These are phyloP conservation scores for Margarornis squamiger DNA, from an alignment of 2,797 vertebrate species.

Conservation along the genomic window DNA sequence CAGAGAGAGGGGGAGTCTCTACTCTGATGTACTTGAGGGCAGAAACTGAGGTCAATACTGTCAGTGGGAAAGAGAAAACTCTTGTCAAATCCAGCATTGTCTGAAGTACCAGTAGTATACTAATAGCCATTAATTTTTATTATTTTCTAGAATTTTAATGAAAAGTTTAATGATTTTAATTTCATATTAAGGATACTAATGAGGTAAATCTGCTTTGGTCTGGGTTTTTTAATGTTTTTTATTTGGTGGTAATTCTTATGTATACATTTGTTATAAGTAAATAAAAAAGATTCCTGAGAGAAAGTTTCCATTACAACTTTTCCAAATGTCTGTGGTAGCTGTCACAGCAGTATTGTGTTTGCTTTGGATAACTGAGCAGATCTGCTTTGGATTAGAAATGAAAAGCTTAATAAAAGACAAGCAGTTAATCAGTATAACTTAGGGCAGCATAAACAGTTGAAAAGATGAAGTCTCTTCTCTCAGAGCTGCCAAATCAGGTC, in stretches of 20 bases:
- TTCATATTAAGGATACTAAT: neutral
- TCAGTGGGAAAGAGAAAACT: neutral
- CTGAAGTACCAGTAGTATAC: neutral
- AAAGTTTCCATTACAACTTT: neutral
- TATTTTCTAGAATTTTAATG: no score
- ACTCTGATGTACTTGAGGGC: rapidly evolving
- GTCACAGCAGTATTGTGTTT: neutral
- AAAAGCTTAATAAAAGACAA: neutral
- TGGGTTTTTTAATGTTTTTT: neutral
- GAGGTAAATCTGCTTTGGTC: neutral
- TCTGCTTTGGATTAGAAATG: neutral
- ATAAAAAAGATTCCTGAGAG: neutral
- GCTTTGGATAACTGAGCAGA: neutral
- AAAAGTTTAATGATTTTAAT: no score
- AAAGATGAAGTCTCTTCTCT: neutral
- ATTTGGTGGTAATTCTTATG: neutral
- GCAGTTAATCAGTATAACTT: neutral
- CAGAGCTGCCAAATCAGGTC: neutral
- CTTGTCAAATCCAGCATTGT: neutral
- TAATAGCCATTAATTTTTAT: no score
- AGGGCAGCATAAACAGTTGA: neutral
- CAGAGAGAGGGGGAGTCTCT: neutral
- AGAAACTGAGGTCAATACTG: neutral
- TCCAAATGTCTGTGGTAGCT: neutral
- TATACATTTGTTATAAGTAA: neutral